Evolutionary conservation across 2,797 vertebrate species (phyloP), one percentile per base, ranked within the genome.

Genomic region (Enteromius paludinosus): DNA sequence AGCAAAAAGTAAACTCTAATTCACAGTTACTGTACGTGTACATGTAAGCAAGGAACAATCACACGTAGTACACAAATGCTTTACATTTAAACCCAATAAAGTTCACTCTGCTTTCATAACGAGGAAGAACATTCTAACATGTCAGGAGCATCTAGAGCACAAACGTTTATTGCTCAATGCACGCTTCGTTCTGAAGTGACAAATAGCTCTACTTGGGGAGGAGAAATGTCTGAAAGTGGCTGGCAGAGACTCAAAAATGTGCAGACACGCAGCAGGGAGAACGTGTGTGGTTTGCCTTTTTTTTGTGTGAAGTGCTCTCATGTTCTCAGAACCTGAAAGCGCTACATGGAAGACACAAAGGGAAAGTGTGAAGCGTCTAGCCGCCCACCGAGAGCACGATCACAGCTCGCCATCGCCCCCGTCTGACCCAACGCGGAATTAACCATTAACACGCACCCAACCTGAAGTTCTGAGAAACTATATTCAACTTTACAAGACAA

Each of bases 221-320:
- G 82, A 83, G 81, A 91, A 91, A 56, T 89, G 61, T 83, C 88
- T 90, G 84, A 92, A 79, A 90, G 89, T 87, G 83, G 56, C 90
- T 95, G 94, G 94, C 91, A 87, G 83, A n/a, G 71, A 28, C 80
- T 93, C 93, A 94, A 91, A 86, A 90, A 93, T 92, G 90, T 83
- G 87, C 86, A 86, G 69, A 90, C 83, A 87, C 86, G 64, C 78
- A 91, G 89, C 87, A 87, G 86, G 86, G 81, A 83, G 88, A 85
- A 78, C 72, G 73, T 84, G 33, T 79, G 59, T 79, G 90, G 91
- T 92, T 92, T 91, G 91, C 90, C 1, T 23, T 74, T 30, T 91
- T 89, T 82, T 89, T 38, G 81, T 88, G 77, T 82, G 86, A 85
- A 87, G 86, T 69, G 83, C 9, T 87, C 87, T 88, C 82, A 73